Evolutionary conservation across 2,888 invertebrate genomes (phyloP).

Genomic region (Ashinkailepas kermadecensis): DNA sequence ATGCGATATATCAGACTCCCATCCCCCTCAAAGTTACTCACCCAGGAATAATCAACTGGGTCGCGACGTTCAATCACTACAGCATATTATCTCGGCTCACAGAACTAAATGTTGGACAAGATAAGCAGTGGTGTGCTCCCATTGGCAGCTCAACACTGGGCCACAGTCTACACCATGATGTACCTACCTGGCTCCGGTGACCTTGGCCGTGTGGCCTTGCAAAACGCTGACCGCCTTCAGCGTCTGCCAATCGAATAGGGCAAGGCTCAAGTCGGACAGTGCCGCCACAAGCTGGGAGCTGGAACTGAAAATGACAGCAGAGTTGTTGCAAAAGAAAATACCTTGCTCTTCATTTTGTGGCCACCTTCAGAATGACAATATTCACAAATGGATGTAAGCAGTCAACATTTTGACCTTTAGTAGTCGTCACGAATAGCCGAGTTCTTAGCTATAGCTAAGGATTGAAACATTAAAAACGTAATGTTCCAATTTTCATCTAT

Average conservation of each 20-base stretch:
- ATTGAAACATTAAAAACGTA: too few species aligned
- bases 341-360: background rate
- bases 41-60: background rate
- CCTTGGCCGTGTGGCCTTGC: constrained; percentile 29
- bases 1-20: too few species aligned
- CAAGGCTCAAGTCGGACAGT: constrained; percentile 32
- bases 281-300: constrained; percentile 29
- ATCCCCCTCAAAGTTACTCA: too few species aligned
- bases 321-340: background rate
- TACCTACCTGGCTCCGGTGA: constrained; percentile 30
- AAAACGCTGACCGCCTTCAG: constrained; percentile 26
- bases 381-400: background rate
- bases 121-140: background rate
- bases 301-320: background rate
- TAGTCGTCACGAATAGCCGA: background rate
- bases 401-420: background rate
- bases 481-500: too few species aligned
- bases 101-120: background rate
- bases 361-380: background rate
- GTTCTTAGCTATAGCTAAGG: too few species aligned
- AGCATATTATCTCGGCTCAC: background rate
- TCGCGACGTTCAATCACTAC: background rate
- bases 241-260: constrained; percentile 30
- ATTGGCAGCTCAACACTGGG: background rate
- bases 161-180: background rate